Evolutionary conservation across 53 echinoderm and acorn worm genomes (phyloP), one percentile per base, ranked within the genome.

Genomic region (Paracentrotus lividus): DNA sequence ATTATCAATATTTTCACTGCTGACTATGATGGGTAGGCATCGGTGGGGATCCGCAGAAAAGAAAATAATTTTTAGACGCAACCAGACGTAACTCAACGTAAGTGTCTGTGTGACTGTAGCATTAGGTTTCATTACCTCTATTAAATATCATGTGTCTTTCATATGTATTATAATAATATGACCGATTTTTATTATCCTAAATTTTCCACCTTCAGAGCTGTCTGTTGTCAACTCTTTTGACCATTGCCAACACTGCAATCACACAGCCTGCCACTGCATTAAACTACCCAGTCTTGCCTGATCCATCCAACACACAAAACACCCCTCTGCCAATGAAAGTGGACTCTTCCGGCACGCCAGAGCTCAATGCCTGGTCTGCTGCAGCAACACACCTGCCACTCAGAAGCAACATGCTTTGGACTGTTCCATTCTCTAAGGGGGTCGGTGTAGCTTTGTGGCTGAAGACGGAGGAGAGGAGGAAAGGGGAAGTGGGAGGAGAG

Each of bases 371-470:
- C 29, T 97, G 97, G 97, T 57, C 77, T 33, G 81, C 93, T 49
- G 87, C 99, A 33, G 97, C 99, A 13, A 69, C 97, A 31, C 95
- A 96, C 68, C 76, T 98, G 26, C 95, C 95, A 15, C 55, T 96
- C 20, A 90, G 88, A 59, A 93, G 86, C 77, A 95, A 92, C 90
- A 51, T 97, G 1, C 45, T 88, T 26, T 98, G 99, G 99, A 96
- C 95, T 13, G 96, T 94, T 31, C 81, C 94, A 36, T 52, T 94
- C 44, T 85, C 66, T 32, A 97, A 96, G 93, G 97, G 97, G 56
- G 96, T 98, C 75, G 94, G 95, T 32, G 12, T 97, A 40, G 94
- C 97, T 3, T 44, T 96, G 78, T 99, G 97, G 99, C 45, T 96
- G 94, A 96, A 91, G 90, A 87, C 96, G 29, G 99, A 99, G 47